phyloP scores from a whole-genome alignment of 1,140 invertebrate genomes.

The Calliopsis andreniformis region DNA sequence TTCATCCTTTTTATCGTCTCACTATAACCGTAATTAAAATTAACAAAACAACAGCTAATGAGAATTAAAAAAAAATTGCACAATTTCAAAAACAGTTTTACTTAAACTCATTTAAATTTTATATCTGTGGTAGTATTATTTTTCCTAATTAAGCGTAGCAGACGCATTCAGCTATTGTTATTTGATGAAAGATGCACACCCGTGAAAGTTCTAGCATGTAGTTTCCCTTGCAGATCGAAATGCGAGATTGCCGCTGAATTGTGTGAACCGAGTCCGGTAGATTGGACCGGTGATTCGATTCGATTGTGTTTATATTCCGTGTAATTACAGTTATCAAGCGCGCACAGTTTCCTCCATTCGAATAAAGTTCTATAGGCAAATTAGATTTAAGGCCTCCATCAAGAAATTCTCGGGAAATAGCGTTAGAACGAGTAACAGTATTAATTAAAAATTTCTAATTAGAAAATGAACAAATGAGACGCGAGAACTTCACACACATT shows the following conservation, averaged over 20 bases:
- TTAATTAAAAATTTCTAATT: too few relatives aligned
- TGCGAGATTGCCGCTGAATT: constrained; percentile 26
- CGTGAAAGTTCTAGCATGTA: constrained; percentile 46
- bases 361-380: constrained; percentile 5
- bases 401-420: not conserved
- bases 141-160: constrained; percentile 20
- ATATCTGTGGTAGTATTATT: not conserved
- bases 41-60: too few relatives aligned
- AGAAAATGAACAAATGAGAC: too few relatives aligned
- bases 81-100: constrained; percentile 1
- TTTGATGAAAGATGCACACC: constrained; percentile 10
- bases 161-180: constrained; percentile 5
- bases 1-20: too few relatives aligned
- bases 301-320: constrained; percentile 18
- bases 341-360: constrained; percentile 6
- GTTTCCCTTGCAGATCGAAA: constrained; percentile 44
- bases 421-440: not conserved
- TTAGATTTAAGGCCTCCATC: not conserved
- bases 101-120: not conserved
- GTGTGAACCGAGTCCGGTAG: constrained; percentile 40
- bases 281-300: constrained; percentile 26
- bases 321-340: constrained; percentile 30
- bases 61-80: not conserved
- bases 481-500: too few relatives aligned
- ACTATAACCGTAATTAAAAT: too few relatives aligned